A percentile compares a stretch with the other conserved stretches of the same genome.
Conservation (phyloP, 2,888 invertebrate genomes). For the Drosophila sordidapex region DNA sequence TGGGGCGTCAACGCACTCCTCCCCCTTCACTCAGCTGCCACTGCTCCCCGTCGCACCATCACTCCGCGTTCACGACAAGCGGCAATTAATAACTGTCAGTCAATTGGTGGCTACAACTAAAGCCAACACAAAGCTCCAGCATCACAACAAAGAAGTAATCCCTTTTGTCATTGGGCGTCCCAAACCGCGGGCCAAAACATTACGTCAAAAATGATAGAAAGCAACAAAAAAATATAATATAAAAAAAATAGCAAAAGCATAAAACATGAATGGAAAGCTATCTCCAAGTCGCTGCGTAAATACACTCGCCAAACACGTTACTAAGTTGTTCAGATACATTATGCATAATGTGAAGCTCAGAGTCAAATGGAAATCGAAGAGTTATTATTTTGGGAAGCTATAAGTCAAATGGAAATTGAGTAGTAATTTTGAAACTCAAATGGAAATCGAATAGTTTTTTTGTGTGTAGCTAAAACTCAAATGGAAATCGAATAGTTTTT, state of each 20-base stretch:
- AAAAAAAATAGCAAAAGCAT: slow-evolving; percentile 22
- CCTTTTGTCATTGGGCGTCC: slow-evolving; percentile 69
- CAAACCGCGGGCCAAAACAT: slow-evolving; percentile 58
- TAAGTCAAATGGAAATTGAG: background rate
- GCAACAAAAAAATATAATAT: slow-evolving; percentile 16
- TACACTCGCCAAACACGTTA: slow-evolving; percentile 28
- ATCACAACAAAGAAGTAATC: slow-evolving; percentile 70
- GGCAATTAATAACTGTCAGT: slow-evolving; percentile 76
- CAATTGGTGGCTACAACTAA: slow-evolving; percentile 65
- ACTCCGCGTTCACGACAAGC: slow-evolving; percentile 58
- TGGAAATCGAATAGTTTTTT: background rate
- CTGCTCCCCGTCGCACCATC: slow-evolving; percentile 21
- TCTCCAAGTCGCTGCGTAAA: slow-evolving; percentile 21
- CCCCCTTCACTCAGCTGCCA: background rate
- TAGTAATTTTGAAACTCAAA: background rate
- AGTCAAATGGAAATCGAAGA: background rate
- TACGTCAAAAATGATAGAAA: slow-evolving; percentile 68
- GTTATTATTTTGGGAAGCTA: background rate
- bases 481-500: background rate
- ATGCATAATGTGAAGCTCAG: background rate
- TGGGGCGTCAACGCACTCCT: slow-evolving; percentile 45
- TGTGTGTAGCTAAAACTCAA: background rate
- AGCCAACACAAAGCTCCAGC: slow-evolving; percentile 42
- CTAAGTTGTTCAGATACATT: background rate
- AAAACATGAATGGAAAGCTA: slow-evolving; percentile 41